phyloP scores from a whole-genome alignment of 1,140 invertebrate genomes.

The Helicoverpa zea region DNA sequence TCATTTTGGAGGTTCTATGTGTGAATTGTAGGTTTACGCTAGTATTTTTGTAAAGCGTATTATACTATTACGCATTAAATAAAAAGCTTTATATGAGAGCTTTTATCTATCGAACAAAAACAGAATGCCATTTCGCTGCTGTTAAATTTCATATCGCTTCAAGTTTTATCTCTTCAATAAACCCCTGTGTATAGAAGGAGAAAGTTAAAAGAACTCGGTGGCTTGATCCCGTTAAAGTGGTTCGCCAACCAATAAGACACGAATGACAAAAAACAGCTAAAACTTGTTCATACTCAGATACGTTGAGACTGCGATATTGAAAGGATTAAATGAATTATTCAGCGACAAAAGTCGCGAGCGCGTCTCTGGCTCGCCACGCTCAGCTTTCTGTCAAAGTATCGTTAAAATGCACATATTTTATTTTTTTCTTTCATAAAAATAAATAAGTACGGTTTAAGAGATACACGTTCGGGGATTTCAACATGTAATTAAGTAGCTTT shows the following conservation, averaged over 20 bases:
- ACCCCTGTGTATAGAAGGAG: neutral
- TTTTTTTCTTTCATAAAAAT: conserved; percentile 56
- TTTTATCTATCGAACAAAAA: no score
- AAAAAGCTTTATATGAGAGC: no score
- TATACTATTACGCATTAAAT: no score
- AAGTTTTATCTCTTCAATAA: neutral
- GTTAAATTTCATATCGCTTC: no score
- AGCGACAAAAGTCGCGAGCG: conserved; percentile 63
- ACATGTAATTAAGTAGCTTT: neutral
- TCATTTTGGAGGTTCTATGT: no score
- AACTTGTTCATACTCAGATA: conserved; percentile 56
- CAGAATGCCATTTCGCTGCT: no score
- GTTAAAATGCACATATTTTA: conserved; percentile 69
- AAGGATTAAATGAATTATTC: conserved; percentile 74
- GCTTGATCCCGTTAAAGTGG: conserved; percentile 25
- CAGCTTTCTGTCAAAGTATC: conserved; percentile 63
- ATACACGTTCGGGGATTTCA: neutral
- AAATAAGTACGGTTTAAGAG: conserved; percentile 26
- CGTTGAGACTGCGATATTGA: conserved; percentile 64
- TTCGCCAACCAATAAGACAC: conserved; percentile 51
- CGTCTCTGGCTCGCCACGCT: conserved; percentile 57
- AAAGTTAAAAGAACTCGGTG: conserved; percentile 10
- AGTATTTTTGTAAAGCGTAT: no score
- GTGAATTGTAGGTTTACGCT: no score
- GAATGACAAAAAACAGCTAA: conserved; percentile 57